Conservation (phyloP, 2,113 vertebrate genomes). For the Vidua macroura region DNA sequence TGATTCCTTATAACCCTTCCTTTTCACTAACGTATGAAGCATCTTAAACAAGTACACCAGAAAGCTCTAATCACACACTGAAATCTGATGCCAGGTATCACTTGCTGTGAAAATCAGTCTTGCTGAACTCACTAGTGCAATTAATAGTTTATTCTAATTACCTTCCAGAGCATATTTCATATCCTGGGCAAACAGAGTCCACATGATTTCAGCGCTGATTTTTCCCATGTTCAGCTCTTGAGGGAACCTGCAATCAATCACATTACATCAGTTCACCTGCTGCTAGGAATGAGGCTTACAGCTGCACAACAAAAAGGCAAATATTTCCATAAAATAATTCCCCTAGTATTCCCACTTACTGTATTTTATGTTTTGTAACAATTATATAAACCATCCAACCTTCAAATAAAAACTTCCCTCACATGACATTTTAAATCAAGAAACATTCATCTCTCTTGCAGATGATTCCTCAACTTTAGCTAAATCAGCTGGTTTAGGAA, state of each 20-base stretch:
- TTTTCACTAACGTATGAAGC: not conserved
- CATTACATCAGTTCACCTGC: conserved; percentile 7
- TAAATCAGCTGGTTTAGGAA: not conserved
- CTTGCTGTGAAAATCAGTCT: not conserved
- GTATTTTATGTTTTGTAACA: not conserved
- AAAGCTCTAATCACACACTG: not conserved
- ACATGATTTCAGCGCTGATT: conserved; percentile 91
- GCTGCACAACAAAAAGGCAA: not conserved
- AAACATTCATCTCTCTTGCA: not conserved
- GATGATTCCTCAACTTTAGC: not conserved
- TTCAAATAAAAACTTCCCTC: not conserved
- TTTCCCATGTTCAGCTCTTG: conserved; percentile 94
- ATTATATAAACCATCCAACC: not conserved
- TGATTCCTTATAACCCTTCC: not conserved
- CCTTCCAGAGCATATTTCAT: conserved; percentile 98
- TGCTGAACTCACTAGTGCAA: not conserved
- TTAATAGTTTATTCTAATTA: conserved; percentile 58
- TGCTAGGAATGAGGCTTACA: not conserved
- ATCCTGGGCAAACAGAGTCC: conserved; percentile 91
- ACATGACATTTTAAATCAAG: not conserved
- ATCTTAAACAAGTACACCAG: not conserved
- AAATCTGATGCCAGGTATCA: not conserved
- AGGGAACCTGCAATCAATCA: conserved; percentile 85
- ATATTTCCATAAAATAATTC: not conserved
- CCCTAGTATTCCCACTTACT: not conserved